Percentiles rank a stretch among this genome's conserved stretches.
Evolutionary conservation across 2,888 invertebrate genomes (phyloP).

Genomic region (Sminthurides aquaticus): DNA sequence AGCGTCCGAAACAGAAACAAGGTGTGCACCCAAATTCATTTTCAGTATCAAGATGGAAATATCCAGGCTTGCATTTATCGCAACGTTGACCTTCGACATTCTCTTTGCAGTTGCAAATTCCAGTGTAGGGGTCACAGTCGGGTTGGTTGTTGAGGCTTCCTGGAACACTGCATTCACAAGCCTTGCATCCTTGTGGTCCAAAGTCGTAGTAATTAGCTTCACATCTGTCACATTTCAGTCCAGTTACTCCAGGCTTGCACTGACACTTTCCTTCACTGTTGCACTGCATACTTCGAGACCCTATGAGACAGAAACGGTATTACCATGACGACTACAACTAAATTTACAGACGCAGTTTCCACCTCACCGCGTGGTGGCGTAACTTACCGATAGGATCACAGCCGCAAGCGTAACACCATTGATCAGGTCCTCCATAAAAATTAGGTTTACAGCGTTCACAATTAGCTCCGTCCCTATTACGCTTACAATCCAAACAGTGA

Average conservation of each 20-base stretch:
- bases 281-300: constrained; percentile 83
- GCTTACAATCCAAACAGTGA: constrained; percentile 86
- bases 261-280: constrained; percentile 84
- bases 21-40: constrained; percentile 92
- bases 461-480: constrained; percentile 89
- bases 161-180: constrained; percentile 76
- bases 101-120: constrained; percentile 75
- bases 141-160: constrained; percentile 77
- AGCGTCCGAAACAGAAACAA: constrained; percentile 98
- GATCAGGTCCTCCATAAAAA: constrained; percentile 73
- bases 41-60: constrained; percentile 72
- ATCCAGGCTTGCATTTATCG: constrained; percentile 87
- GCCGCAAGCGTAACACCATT: constrained; percentile 69
- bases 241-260: constrained; percentile 92
- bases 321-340: no score
- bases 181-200: constrained; percentile 79
- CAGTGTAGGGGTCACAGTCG: constrained; percentile 71
- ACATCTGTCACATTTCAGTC: constrained; percentile 85
- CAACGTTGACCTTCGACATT: constrained; percentile 94
- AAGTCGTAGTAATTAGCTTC: constrained; percentile 85
- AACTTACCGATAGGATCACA: constrained; percentile 70
- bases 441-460: constrained; percentile 91
- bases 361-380: constrained; percentile 9
- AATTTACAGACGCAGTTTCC: no score
- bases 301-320: no score